phyloP scores from a whole-genome alignment of 2,888 invertebrate genomes.

The Podabrus alpinus region DNA sequence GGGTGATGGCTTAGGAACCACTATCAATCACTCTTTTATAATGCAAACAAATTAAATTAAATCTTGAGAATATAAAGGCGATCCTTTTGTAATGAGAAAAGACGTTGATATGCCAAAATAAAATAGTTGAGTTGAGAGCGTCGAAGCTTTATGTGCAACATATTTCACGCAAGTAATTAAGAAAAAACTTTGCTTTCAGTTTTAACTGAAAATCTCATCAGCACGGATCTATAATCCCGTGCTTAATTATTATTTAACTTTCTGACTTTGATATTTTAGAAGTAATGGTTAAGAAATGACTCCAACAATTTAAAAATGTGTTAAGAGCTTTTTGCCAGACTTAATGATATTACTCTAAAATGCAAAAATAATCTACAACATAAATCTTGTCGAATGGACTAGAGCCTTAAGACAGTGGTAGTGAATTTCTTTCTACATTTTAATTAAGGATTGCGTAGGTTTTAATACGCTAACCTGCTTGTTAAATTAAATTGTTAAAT shows the following conservation, averaged over 20 bases:
- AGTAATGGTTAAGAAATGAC: background rate
- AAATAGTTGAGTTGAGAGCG: background rate
- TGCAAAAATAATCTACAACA: background rate
- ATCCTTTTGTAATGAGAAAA: background rate
- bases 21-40: background rate
- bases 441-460: constrained; percentile 35
- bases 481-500: constrained; percentile 32
- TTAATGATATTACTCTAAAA: background rate
- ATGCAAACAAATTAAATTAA: background rate
- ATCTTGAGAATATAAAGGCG: background rate
- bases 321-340: background rate
- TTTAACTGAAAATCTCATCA: background rate
- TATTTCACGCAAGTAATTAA: background rate
- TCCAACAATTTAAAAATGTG: background rate
- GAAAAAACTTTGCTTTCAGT: background rate
- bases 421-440: constrained; percentile 36
- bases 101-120: background rate
- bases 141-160: background rate
- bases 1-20: background rate
- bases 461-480: constrained; percentile 27
- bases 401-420: constrained; percentile 14
- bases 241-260: background rate
- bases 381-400: constrained; percentile 5
- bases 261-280: background rate
- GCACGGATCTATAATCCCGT: background rate